Percentiles rank a stretch among this genome's conserved stretches.
Conservation (phyloP, 2,113 vertebrate species). For the Rattus rattus region DNA sequence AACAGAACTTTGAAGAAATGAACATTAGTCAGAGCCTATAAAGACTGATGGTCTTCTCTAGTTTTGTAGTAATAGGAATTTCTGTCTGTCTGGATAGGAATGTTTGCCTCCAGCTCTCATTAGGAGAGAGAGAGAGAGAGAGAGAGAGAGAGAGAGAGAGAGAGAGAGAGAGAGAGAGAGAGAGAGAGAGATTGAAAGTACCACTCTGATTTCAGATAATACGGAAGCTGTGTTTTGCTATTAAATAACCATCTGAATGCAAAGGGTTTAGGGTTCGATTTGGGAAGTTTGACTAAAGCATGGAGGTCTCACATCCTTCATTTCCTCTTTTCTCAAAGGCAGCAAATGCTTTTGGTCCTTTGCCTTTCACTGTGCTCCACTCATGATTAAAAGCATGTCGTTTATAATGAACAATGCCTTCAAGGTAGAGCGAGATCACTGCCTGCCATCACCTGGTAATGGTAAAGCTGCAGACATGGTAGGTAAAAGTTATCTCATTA, state of each 20-base stretch:
- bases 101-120: neutral
- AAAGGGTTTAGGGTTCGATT: neutral
- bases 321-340: conserved; percentile 54
- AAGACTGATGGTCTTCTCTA: neutral
- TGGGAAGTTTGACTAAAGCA: neutral
- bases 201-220: conserved; percentile 15
- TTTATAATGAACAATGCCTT: conserved; percentile 81
- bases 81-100: neutral
- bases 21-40: neutral
- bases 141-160: too few relatives aligned
- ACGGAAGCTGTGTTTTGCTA: neutral
- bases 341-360: conserved; percentile 65
- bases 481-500: conserved; percentile 75
- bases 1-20: neutral
- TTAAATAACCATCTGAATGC: conserved; percentile 34
- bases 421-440: conserved; percentile 77
- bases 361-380: conserved; percentile 66
- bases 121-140: neutral
- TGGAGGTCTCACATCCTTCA: neutral
- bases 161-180: too few relatives aligned
- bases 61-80: neutral
- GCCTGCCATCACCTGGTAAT: conserved; percentile 73
- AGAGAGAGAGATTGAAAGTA: neutral
- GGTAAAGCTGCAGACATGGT: conserved; percentile 71
- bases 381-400: conserved; percentile 78